Evolutionary conservation across 2,797 vertebrate genomes (phyloP), one percentile per base, ranked within the genome.

Genomic region (Liasis olivaceus): DNA sequence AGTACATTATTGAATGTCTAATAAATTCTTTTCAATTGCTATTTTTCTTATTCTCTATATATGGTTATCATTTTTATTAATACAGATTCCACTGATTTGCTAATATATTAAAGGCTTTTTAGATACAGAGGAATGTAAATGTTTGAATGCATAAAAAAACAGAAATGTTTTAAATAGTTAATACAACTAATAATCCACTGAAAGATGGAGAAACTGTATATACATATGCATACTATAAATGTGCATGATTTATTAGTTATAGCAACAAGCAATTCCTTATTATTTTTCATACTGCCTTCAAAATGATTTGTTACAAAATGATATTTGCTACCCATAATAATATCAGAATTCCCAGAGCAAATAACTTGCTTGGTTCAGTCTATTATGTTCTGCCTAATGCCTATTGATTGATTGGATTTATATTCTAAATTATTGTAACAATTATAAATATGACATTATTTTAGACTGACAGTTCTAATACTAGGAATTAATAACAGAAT

Each of bases 1-100:
- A 66, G 66, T 85, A 87, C 15, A 92, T 94, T 93, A 66, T 81
- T 4, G 36, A 81, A 47, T 42, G 31, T 81, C 20, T 81, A 47
- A 81, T 81, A 81, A 24, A 81, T 47, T 81, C 3, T 42, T 54
- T 81, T 24, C 72, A 81, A 42, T 3, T 47, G 24, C 17, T 47
- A 22, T 12, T 81, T 81, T 47, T 47, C 72, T 81, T 81, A 47
- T 47, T 81, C 9, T 9, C 20, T 3, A 81, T 81, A 81, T 47
- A 81, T 11, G 3, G 9, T 47, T 60, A 17, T 60, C 9, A 81
- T 47, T 47, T 81, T 47, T 81, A 81, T 81, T 47, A 47, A 81
- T 81, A 24, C 20, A 22, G 66, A 81, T 47, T 81, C 11, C 36
- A 81, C 36, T 54, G 51, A 54, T 54, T 54, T 54, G 51, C 6